Conservation (phyloP, 2,113 vertebrate genomes). For the Panurus biarmicus region DNA sequence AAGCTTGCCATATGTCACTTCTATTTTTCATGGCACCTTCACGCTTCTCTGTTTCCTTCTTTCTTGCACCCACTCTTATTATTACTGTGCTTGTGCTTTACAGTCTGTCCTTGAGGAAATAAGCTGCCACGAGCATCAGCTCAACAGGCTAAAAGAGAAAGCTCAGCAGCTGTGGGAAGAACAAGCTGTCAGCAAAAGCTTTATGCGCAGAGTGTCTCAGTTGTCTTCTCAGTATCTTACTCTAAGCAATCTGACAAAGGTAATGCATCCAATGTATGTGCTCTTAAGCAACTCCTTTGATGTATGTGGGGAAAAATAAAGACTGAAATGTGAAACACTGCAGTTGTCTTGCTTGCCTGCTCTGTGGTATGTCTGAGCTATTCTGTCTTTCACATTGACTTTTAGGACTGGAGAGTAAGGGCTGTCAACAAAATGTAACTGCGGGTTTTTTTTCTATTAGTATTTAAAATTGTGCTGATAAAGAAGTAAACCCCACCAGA, state of each 20-base stretch:
- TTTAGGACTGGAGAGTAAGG: neutral
- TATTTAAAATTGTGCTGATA: neutral
- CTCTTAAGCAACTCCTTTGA: neutral
- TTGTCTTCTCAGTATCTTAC: conserved; percentile 92
- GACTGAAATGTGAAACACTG: neutral
- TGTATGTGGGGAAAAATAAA: neutral
- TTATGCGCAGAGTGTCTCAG: conserved; percentile 94
- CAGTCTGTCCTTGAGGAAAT: conserved; percentile 96
- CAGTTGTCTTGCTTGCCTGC: neutral
- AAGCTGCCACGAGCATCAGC: conserved; percentile 84
- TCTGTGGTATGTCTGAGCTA: neutral
- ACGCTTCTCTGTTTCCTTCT: conserved; percentile 58
- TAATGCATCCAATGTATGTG: conserved; percentile 66
- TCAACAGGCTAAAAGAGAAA: conserved; percentile 88
- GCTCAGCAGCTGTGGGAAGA: conserved; percentile 95
- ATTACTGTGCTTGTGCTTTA: conserved; percentile 79
- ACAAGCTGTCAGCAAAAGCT: conserved; percentile 92
- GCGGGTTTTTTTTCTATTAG: neutral
- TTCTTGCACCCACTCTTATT: conserved; percentile 47
- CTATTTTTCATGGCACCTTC: neutral
- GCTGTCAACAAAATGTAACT: neutral
- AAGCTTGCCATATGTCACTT: neutral
- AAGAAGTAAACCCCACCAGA: neutral
- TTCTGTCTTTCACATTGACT: neutral
- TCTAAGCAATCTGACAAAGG: conserved; percentile 96